phyloP scores from a whole-genome alignment of 2,888 invertebrate genomes.

The Macropis europaea region DNA sequence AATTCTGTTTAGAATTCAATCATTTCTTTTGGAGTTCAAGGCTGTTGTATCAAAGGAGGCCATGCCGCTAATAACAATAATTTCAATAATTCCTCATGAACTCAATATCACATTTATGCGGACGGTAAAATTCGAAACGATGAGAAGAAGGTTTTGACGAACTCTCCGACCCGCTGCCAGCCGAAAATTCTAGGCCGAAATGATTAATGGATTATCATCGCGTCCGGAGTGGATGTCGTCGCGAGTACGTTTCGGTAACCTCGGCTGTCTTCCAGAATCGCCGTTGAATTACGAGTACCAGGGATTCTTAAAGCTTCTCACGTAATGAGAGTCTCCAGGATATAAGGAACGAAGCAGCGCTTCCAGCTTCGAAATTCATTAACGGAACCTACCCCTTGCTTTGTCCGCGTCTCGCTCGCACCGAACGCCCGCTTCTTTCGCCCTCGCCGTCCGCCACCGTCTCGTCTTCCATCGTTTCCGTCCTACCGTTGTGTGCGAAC shows the following conservation, averaged over 20 bases:
- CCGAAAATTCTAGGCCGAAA: conserved; percentile 18
- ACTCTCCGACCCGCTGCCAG: too few relatives aligned
- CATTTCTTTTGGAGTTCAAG: too few relatives aligned
- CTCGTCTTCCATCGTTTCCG: conserved; percentile 17
- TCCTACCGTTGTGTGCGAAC: conserved; percentile 51
- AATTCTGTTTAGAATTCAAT: too few relatives aligned
- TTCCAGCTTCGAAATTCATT: conserved; percentile 70
- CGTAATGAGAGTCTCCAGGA: conserved; percentile 70
- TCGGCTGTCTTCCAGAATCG: conserved; percentile 60
- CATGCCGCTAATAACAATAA: too few relatives aligned
- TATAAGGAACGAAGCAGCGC: conserved; percentile 61
- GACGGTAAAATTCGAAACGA: too few relatives aligned
- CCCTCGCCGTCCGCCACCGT: conserved; percentile 11
- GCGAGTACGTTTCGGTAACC: conserved; percentile 57
- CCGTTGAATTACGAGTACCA: conserved; percentile 67
- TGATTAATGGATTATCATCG: conserved; percentile 67
- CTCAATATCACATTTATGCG: too few relatives aligned
- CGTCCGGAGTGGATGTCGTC: conserved; percentile 53
- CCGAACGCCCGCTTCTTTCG: neutral
- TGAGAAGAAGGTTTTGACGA: too few relatives aligned
- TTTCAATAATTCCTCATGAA: too few relatives aligned
- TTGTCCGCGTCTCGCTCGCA: conserved; percentile 28
- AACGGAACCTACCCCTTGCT: conserved; percentile 59
- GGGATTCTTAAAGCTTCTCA: conserved; percentile 73
- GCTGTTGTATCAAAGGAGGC: too few relatives aligned